phyloP scores from a whole-genome alignment of 2,797 vertebrate genomes.

The Loriculus beryllinus region DNA sequence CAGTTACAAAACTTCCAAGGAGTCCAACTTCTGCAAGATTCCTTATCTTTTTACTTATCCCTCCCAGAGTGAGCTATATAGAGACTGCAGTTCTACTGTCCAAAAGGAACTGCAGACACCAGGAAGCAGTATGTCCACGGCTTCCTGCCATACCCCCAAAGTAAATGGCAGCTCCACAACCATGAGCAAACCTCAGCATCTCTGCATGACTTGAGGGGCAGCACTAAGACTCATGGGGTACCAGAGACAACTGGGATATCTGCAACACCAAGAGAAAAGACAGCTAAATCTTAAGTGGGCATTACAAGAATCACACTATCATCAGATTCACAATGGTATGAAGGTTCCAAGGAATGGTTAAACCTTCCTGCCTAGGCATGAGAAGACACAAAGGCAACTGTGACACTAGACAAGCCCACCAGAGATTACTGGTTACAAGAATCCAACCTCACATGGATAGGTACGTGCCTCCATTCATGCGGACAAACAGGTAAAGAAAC shows the following conservation, averaged over 20 bases:
- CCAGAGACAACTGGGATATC: not conserved
- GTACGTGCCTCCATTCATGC: not conserved
- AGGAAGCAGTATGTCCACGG: too few species aligned
- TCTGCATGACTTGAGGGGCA: not conserved
- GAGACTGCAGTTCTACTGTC: not conserved
- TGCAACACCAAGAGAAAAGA: not conserved
- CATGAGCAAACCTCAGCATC: not conserved
- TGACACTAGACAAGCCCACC: not conserved
- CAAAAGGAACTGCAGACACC: not conserved
- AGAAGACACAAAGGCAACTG: not conserved
- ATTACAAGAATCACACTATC: too few species aligned
- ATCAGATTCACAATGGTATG: accelerated
- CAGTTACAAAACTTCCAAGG: not conserved
- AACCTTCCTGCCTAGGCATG: not conserved
- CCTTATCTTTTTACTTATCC: not conserved
- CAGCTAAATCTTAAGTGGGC: not conserved
- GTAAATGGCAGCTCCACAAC: not conserved
- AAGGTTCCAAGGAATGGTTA: not conserved
- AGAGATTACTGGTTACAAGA: not conserved
- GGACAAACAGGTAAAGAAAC: not conserved
- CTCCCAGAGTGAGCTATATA: not conserved
- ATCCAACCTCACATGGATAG: not conserved
- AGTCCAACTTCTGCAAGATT: not conserved
- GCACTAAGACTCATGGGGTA: not conserved
- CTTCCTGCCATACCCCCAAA: not conserved